Evolutionary conservation across 2,113 vertebrate genomes (phyloP), one percentile per base, ranked within the genome.

Genomic region (Pristiophorus japonicus): DNA sequence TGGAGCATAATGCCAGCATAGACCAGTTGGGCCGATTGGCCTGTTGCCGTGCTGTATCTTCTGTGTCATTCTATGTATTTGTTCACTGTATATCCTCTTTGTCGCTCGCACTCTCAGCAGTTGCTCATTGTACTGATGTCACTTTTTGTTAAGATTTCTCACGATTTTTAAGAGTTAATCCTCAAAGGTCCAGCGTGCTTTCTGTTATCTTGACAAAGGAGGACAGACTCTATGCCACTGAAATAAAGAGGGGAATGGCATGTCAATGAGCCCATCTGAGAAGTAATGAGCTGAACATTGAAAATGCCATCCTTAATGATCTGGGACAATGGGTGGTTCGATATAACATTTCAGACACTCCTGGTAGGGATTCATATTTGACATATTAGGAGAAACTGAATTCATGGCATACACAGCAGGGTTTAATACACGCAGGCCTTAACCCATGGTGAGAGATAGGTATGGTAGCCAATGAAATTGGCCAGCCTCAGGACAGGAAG

Each of bases 241-340:
- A 42, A 18, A 81, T 4, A 81, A 20, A 81, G 78, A 81, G 38
- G 78, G 38, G 38, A 42, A 42, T 45, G 78, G 42, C 16, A 22
- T 45, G 78, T 20, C 38, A 81, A 45, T 81, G 78, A 20, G 18
- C 78, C 16, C 78, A 81, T 45, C 14, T 18, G 78, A 45, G 38
- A 45, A 81, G 42, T 81, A 81, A 81, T 81, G 78, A 81, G 42
- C 38, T 0, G 4, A 5, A 38, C 18, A 0, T 81, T 42, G n/a
- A 42, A 81, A 81, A 81, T 81, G 78, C 45, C 38, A 81, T 81
- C 75, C 78, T 81, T 81, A 81, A 81, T 81, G 78, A 81, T 81
- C 42, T 81, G 78, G n/a, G 78, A 81, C 18, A 42, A 38, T 45
- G 38, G 78, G 16, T 42, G 18, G 38, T 81, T 81, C 45, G 16